These are phyloP conservation scores for Phrynosoma platyrhinos DNA, from an alignment of 2,113 vertebrate genomes.

Conservation along the genomic window DNA sequence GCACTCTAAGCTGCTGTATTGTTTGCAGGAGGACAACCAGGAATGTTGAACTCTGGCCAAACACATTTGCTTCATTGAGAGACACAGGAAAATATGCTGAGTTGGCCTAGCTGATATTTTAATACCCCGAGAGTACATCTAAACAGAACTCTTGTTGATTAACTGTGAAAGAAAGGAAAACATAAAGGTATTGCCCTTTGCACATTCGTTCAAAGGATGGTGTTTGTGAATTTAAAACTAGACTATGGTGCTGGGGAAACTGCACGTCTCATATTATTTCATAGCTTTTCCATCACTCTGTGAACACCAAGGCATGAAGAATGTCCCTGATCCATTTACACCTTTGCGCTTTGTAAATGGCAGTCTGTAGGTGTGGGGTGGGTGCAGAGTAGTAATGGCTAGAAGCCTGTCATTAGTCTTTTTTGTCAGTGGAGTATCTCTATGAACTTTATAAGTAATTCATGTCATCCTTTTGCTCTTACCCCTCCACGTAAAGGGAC, in stretches of 20 bases:
- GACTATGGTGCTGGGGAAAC: slow-evolving; percentile 31
- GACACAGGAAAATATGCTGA: background rate
- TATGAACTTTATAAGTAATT: slow-evolving; percentile 67
- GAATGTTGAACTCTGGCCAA: background rate
- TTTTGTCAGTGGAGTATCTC: slow-evolving; percentile 52
- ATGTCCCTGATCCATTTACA: slow-evolving; percentile 41
- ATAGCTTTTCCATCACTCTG: slow-evolving; percentile 43
- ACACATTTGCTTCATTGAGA: background rate
- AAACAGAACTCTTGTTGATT: background rate
- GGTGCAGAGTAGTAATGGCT: slow-evolving; percentile 32
- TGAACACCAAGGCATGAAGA: slow-evolving; percentile 16
- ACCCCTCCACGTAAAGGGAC: slow-evolving; percentile 32
- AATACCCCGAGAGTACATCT: background rate
- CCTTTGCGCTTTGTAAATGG: slow-evolving; percentile 48
- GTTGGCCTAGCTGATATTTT: slow-evolving; percentile 7
- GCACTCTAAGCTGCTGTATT: background rate
- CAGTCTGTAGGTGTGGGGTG: background rate
- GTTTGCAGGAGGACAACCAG: background rate
- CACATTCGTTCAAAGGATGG: slow-evolving; percentile 5
- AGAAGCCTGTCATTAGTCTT: slow-evolving; percentile 55
- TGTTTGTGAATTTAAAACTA: slow-evolving; percentile 47
- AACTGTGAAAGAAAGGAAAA: background rate
- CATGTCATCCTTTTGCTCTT: slow-evolving; percentile 28
- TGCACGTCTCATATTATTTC: background rate
- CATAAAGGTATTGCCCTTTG: background rate